Evolutionary conservation across 1,140 invertebrate species (phyloP).

Genomic region (Lucilia sericata): DNA sequence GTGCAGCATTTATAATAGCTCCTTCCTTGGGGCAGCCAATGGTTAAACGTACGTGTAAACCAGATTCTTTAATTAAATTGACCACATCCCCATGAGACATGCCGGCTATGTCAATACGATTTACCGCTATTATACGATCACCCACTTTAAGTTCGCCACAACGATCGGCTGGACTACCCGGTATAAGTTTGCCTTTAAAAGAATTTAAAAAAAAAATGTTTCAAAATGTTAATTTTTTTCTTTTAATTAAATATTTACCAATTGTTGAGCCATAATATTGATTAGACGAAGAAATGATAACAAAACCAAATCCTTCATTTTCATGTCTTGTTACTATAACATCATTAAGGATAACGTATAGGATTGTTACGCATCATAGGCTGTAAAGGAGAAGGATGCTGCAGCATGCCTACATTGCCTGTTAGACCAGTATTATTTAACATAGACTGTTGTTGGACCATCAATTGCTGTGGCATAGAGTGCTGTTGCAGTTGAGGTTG

Average conservation of each 20-base stretch:
- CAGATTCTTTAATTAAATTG: constrained; percentile 93
- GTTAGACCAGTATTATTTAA: constrained; percentile 15
- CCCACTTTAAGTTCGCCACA: constrained; percentile 92
- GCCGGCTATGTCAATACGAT: constrained; percentile 90
- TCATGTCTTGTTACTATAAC: constrained; percentile 90
- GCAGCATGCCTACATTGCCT: constrained; percentile 48
- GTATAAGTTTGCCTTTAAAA: constrained; percentile 86
- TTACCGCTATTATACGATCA: constrained; percentile 96
- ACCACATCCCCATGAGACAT: constrained; percentile 97
- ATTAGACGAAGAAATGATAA: constrained; percentile 97
- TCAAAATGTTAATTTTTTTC: background rate
- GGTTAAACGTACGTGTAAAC: constrained; percentile 89
- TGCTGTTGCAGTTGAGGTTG: constrained; percentile 40
- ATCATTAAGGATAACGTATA: constrained; percentile 80
- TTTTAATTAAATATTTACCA: constrained; percentile 73
- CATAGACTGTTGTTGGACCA: constrained; percentile 54
- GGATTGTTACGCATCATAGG: constrained; percentile 52
- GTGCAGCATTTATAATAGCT: constrained; percentile 51
- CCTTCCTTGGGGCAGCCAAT: constrained; percentile 80
- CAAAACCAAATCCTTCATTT: constrained; percentile 98
- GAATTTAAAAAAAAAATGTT: background rate
- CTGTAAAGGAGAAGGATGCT: constrained; percentile 50
- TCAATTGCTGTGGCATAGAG: background rate
- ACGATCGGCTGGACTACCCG: constrained; percentile 93
- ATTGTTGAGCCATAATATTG: constrained; percentile 86